Evolutionary conservation across 2,113 vertebrate species (phyloP).

Genomic region (Gallinago undulata): DNA sequence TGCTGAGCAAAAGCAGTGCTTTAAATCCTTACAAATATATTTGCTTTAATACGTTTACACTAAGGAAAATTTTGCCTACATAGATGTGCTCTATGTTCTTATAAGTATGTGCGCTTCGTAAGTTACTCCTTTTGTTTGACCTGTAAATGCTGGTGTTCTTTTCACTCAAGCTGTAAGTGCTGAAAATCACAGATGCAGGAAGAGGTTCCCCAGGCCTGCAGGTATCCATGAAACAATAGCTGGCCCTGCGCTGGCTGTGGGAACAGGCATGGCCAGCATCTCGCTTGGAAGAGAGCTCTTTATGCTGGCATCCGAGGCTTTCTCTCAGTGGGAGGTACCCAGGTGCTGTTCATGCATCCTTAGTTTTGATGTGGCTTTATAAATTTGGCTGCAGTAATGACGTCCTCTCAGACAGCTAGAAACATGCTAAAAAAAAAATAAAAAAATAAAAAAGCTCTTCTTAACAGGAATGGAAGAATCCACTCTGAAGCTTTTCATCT

Average conservation of each 20-base stretch:
- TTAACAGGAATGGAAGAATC: neutral
- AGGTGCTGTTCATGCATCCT: neutral
- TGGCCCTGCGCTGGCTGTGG: neutral
- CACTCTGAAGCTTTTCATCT: neutral
- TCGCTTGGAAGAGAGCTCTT: neutral
- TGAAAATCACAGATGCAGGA: neutral
- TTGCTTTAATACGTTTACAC: neutral
- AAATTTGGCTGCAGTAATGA: neutral
- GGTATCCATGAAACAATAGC: neutral
- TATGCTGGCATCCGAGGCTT: neutral
- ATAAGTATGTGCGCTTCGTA: neutral
- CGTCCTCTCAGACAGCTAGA: neutral
- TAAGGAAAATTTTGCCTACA: neutral
- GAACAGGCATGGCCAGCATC: neutral
- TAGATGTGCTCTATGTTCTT: neutral
- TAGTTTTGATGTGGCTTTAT: neutral
- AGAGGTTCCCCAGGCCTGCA: neutral
- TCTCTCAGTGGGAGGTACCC: neutral
- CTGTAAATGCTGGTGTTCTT: neutral
- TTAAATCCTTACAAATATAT: neutral
- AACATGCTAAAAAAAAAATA: neutral
- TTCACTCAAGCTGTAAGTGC: neutral
- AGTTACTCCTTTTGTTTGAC: neutral
- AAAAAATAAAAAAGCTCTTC: neutral
- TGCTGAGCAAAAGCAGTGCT: neutral